A percentile compares a stretch with the other conserved stretches of the same genome.
Evolutionary conservation across 2,888 invertebrate species (phyloP).

Genomic region (Hemistola chrysoprasaria): DNA sequence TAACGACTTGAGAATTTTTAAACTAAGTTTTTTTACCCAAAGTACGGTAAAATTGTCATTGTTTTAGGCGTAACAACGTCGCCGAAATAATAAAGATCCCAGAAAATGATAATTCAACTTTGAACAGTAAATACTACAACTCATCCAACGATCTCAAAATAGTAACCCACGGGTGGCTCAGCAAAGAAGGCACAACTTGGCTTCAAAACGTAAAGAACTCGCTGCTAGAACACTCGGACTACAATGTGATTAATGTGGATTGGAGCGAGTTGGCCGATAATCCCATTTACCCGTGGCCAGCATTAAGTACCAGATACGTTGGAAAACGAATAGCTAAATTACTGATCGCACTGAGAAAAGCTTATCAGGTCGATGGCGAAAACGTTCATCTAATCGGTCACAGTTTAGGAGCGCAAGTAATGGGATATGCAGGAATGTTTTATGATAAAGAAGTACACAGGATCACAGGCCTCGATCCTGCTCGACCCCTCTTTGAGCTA

Average conservation of each 20-base stretch:
- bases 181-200: slow-evolving; percentile 57
- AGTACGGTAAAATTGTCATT: no score
- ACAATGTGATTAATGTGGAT: slow-evolving; percentile 77
- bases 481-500: slow-evolving; percentile 83
- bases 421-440: slow-evolving; percentile 82
- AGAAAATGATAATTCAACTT: slow-evolving; percentile 30
- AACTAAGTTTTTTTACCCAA: not conserved
- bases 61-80: slow-evolving; percentile 50
- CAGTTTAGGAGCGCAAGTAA: slow-evolving; percentile 83
- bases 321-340: slow-evolving; percentile 60
- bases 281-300: slow-evolving; percentile 64
- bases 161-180: slow-evolving; percentile 81
- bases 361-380: slow-evolving; percentile 40
- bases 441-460: slow-evolving; percentile 64
- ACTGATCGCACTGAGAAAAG: slow-evolving; percentile 41
- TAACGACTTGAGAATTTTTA: not conserved
- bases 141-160: slow-evolving; percentile 66
- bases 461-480: slow-evolving; percentile 87
- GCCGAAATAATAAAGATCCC: slow-evolving; percentile 53
- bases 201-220: slow-evolving; percentile 66
- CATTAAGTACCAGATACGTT: slow-evolving; percentile 66
- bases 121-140: slow-evolving; percentile 61
- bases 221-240: slow-evolving; percentile 60
- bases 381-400: slow-evolving; percentile 74
- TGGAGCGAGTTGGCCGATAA: slow-evolving; percentile 68